phyloP scores from a whole-genome alignment of 2,797 vertebrate species.

The Enteromius thamalakanensis region DNA sequence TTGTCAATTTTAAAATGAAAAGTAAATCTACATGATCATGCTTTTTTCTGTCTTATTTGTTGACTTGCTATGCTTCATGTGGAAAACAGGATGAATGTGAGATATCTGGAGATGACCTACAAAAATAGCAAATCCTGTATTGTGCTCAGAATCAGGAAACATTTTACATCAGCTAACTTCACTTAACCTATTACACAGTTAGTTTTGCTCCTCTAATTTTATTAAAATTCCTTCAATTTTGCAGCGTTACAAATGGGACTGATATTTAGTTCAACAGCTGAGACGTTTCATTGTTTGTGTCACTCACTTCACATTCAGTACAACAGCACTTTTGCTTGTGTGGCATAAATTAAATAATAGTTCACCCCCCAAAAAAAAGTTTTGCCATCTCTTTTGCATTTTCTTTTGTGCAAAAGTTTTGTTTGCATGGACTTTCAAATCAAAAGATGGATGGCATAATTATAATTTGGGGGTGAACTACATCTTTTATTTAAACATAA shows the following conservation, averaged over 20 bases:
- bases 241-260: not conserved
- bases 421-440: not conserved
- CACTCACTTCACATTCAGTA: not conserved
- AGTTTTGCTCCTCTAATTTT: not conserved
- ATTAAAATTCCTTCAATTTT: not conserved
- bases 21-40: not conserved
- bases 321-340: not conserved
- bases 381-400: not conserved
- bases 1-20: not conserved
- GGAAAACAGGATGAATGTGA: conserved; percentile 1
- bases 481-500: not conserved
- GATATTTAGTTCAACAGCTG: not conserved
- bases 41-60: not conserved
- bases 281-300: too few species aligned
- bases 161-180: not conserved
- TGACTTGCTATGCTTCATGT: not conserved
- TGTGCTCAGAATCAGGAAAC: not conserved
- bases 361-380: not conserved
- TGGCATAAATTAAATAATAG: not conserved
- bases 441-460: not conserved
- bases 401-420: not conserved
- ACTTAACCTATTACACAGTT: not conserved
- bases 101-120: not conserved
- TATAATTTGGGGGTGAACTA: not conserved
- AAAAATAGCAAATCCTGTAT: not conserved